Percentiles rank a stretch among this genome's conserved stretches.
Evolutionary conservation across 2,113 vertebrate genomes (phyloP).

Genomic region (Gadus chalcogrammus): DNA sequence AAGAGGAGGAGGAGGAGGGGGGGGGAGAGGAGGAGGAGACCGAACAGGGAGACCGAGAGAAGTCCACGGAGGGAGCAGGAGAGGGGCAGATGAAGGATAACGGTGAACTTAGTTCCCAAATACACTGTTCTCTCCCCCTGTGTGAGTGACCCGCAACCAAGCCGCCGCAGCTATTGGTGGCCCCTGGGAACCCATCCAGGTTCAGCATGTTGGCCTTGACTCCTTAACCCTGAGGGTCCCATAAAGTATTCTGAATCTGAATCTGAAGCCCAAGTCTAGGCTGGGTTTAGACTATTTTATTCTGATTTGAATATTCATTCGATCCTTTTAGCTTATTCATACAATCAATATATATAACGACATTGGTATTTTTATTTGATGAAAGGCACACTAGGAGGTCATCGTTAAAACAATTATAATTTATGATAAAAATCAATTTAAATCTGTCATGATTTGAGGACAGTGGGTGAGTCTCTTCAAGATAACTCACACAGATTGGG

Average conservation of each 20-base stretch:
- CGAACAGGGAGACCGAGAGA: constrained; percentile 19
- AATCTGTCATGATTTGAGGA: too few relatives aligned
- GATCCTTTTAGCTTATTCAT: neutral
- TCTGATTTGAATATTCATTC: neutral
- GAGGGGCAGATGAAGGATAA: constrained; percentile 65
- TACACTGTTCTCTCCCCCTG: constrained; percentile 66
- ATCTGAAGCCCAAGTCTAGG: too few relatives aligned
- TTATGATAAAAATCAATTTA: too few relatives aligned
- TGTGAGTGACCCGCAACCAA: constrained; percentile 63
- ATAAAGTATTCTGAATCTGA: too few relatives aligned
- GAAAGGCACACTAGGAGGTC: too few relatives aligned
- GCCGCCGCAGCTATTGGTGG: constrained; percentile 24
- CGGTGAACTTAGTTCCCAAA: constrained; percentile 79
- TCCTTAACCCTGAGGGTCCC: neutral
- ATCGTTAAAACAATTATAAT: too few relatives aligned
- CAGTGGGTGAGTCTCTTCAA: too few relatives aligned
- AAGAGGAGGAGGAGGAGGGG: constrained; percentile 72
- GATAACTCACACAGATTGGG: too few relatives aligned
- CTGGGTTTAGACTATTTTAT: too few relatives aligned
- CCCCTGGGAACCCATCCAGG: constrained; percentile 46
- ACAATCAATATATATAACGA: neutral
- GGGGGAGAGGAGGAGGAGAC: constrained; percentile 27
- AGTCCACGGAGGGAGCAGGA: constrained; percentile 2
- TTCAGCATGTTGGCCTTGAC: constrained; percentile 26
- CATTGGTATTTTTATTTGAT: too few relatives aligned